phyloP scores from a whole-genome alignment of 2,113 vertebrate species.

The Perognathus longimembris region DNA sequence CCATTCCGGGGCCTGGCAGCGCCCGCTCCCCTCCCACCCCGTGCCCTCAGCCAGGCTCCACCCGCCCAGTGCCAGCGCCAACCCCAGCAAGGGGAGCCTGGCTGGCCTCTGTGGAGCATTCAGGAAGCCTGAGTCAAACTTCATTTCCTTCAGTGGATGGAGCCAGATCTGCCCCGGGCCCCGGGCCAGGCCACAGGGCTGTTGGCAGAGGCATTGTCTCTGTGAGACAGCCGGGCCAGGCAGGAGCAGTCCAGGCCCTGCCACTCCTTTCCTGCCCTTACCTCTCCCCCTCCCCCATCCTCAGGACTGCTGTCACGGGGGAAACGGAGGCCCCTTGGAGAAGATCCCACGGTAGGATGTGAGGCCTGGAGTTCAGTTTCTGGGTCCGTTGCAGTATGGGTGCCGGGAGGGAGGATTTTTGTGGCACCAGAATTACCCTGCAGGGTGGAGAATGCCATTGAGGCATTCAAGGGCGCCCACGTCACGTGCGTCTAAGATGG shows the following conservation, averaged over 20 bases:
- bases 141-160: conserved; percentile 54
- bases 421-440: not conserved
- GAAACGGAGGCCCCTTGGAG: not conserved
- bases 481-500: not conserved
- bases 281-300: not conserved
- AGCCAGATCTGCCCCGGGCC: not conserved
- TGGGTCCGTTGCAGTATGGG: no score
- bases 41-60: rapidly evolving
- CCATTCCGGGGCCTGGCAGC: not conserved
- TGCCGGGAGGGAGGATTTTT: not conserved
- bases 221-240: not conserved
- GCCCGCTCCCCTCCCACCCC: not conserved
- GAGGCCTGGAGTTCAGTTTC: not conserved
- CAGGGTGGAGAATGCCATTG: not conserved
- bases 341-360: no score
- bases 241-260: not conserved
- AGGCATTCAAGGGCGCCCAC: not conserved
- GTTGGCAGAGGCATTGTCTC: not conserved
- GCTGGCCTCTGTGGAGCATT: not conserved
- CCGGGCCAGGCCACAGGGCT: conserved; percentile 1
- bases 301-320: not conserved
- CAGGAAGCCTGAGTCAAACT: conserved; percentile 28
- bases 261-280: not conserved
- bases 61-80: rapidly evolving
- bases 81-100: not conserved